Evolutionary conservation across 2,888 invertebrate species (phyloP).

Genomic region (Ennomos fuscantarius): DNA sequence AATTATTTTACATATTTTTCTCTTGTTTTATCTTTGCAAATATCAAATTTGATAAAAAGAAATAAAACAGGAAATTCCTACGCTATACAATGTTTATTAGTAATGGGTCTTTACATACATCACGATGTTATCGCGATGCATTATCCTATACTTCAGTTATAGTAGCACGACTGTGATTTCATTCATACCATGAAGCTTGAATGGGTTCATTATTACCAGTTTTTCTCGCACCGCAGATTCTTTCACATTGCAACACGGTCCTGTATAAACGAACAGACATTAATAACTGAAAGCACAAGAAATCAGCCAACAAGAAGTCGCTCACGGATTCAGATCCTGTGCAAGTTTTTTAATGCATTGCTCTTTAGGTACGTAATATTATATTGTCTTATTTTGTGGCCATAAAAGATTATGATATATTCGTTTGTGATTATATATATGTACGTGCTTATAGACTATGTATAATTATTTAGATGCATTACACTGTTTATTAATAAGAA

Average conservation of each 20-base stretch:
- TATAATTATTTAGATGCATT: too few relatives aligned
- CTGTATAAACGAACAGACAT: slow-evolving; percentile 10
- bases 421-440: slow-evolving; percentile 6
- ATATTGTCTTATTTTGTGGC: too few relatives aligned
- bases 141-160: too few relatives aligned
- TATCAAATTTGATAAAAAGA: too few relatives aligned
- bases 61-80: too few relatives aligned
- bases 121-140: too few relatives aligned
- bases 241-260: slow-evolving; percentile 18
- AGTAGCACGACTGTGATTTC: slow-evolving; percentile 12
- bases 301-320: slow-evolving; percentile 20
- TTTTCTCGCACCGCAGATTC: slow-evolving; percentile 19
- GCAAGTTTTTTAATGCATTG: slow-evolving; percentile 53
- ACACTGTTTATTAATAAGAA: too few relatives aligned
- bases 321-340: slow-evolving; percentile 38
- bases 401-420: slow-evolving; percentile 4
- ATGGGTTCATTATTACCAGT: slow-evolving; percentile 18
- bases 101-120: too few relatives aligned
- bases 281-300: slow-evolving; percentile 21
- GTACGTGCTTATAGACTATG: too few relatives aligned
- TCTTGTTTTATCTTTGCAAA: too few relatives aligned
- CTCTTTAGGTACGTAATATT: slow-evolving; percentile 16
- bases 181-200: slow-evolving; percentile 20
- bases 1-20: too few relatives aligned
- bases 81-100: too few relatives aligned